Evolutionary conservation across 37 sponge, comb jelly and placozoan species (phyloP).

Genomic region (Eunapius fragilis): DNA sequence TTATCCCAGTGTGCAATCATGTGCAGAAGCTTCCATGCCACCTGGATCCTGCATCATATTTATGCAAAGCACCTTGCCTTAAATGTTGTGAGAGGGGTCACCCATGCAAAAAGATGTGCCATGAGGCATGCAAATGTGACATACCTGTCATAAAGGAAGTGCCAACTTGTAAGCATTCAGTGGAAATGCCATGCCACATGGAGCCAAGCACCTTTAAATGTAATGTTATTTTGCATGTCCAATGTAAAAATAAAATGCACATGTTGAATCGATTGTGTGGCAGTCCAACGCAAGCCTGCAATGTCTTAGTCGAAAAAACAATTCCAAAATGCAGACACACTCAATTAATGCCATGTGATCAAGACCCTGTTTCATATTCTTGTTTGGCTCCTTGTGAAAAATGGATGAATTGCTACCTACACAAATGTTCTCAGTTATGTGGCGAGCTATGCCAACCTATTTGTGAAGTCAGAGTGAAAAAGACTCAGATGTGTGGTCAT

Average conservation of each 20-base stretch:
- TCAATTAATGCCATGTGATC: slow-evolving; percentile 16
- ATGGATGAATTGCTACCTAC: slow-evolving; percentile 31
- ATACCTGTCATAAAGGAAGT: slow-evolving; percentile 8
- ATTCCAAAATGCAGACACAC: not conserved
- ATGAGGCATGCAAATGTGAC: slow-evolving; percentile 5
- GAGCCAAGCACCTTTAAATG: slow-evolving; percentile 17
- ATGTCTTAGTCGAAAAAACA: not conserved
- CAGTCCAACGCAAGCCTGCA: not conserved
- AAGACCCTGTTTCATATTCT: not conserved
- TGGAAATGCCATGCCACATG: slow-evolving; percentile 26
- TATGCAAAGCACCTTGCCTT: slow-evolving; percentile 5
- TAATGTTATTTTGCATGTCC: not conserved
- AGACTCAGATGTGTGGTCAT: slow-evolving; percentile 66
- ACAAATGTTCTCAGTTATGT: slow-evolving; percentile 55
- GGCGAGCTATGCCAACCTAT: slow-evolving; percentile 34
- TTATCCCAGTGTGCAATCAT: slow-evolving; percentile 55
- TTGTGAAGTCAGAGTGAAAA: slow-evolving; percentile 30
- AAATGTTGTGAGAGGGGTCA: slow-evolving; percentile 30
- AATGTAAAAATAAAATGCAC: not conserved
- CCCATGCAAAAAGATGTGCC: slow-evolving; percentile 5
- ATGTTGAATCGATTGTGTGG: not conserved
- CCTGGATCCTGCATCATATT: not conserved
- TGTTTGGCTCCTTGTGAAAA: not conserved
- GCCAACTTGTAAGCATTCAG: slow-evolving; percentile 50
- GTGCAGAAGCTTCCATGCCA: slow-evolving; percentile 13